phyloP scores from a whole-genome alignment of 1,140 invertebrate species.

The Drosophila trapezifrons region DNA sequence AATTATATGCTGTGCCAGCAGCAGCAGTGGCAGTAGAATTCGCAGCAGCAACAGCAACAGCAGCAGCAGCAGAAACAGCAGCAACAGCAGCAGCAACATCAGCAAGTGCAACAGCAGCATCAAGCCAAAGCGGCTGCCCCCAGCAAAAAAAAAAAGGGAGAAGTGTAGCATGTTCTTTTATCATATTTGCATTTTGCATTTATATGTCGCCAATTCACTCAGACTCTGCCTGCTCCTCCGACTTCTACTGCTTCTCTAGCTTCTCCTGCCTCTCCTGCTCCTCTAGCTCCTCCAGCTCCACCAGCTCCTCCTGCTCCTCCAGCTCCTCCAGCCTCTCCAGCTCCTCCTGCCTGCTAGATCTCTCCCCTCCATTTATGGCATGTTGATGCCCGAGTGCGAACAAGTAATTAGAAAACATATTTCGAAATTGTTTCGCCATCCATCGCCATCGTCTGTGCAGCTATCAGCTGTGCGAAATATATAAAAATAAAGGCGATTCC shows the following conservation, averaged over 20 bases:
- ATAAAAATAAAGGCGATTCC: neutral
- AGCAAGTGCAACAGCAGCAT: slow-evolving; percentile 22
- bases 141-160: slow-evolving; percentile 6
- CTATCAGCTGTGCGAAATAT: slow-evolving; percentile 28
- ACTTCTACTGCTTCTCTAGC: neutral
- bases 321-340: neutral
- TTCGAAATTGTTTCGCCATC: slow-evolving; percentile 59
- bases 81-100: slow-evolving; percentile 3
- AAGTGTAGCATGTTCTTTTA: slow-evolving; percentile 75
- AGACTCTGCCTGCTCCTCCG: slow-evolving; percentile 36
- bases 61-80: slow-evolving; percentile 23
- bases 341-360: neutral
- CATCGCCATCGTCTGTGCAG: slow-evolving; percentile 11
- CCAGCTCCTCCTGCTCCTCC: neutral
- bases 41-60: slow-evolving; percentile 27
- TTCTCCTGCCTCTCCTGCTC: neutral
- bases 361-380: slow-evolving; percentile 27
- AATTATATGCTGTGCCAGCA: slow-evolving; percentile 64
- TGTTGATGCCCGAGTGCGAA: slow-evolving; percentile 66
- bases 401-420: slow-evolving; percentile 83
- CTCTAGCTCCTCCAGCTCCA: too few species aligned
- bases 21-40: slow-evolving; percentile 11
- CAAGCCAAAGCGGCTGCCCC: slow-evolving; percentile 27
- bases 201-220: slow-evolving; percentile 79
- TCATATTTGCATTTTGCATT: slow-evolving; percentile 73